Evolutionary conservation across 2,888 invertebrate species (phyloP), one percentile per base, ranked within the genome.

Genomic region (Nudaria mundana): DNA sequence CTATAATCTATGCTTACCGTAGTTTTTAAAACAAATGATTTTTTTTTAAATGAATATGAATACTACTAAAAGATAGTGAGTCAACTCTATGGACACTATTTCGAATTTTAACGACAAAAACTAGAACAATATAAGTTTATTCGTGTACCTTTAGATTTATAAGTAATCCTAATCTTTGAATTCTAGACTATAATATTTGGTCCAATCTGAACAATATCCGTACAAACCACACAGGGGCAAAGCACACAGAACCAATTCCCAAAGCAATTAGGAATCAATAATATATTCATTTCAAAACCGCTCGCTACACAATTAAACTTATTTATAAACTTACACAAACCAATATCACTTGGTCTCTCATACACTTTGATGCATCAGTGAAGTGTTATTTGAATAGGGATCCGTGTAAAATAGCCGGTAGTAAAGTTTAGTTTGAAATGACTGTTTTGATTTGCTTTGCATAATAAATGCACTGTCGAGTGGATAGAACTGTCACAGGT

Each of bases 221-320:
- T 26, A 3, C 8, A 26, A 14, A 28, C 14, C n/a, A 14, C 28
- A 28, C 8, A 3, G 2, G 12, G 5, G 7, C 7, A 3, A 22
- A 22, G n/a, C 14, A 13, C 14, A 35, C 25, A 23, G 4, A 20
- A 43, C 32, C n/a, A 18, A 35, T 16, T 24, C 34, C 37, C 16
- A 24, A 30, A 36, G 26, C 24, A 36, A 36, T 49, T 37, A 38
- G 4, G n/a, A 13, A 40, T 26, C 32, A 12, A 40, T 50, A 40
- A 44, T 24, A 25, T 24, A 49, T 33, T 38, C 26, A 44, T 36
- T 11, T 11, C 16, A 7, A 24, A 22, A 22, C 10, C 22, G 12
- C 16, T 8, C 10, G 13, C 16, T 37, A 33, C 30, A 24, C 18
- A 24, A 34, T 33, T 22, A 18, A 38, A 28, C 31, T 41, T 23